Evolutionary conservation across 2,113 vertebrate species (phyloP).

Genomic region (Neomonachus schauinslandi): DNA sequence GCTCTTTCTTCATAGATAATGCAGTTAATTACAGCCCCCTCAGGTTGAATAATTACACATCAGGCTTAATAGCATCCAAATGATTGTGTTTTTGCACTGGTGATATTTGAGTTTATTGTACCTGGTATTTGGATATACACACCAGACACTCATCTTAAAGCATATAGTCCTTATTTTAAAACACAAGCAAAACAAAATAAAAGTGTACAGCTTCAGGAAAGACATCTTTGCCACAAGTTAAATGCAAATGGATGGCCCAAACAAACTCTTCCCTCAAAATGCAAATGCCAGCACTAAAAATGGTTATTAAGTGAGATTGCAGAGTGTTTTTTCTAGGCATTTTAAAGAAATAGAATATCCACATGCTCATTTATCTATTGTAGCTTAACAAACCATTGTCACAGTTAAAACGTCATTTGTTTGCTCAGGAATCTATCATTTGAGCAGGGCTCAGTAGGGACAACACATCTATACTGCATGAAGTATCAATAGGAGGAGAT

Average conservation of each 20-base stretch:
- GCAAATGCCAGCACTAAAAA: not conserved
- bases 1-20: not conserved
- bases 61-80: not conserved
- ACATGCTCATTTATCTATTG: not conserved
- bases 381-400: not conserved
- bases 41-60: not conserved
- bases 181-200: not conserved
- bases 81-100: not conserved
- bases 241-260: not conserved
- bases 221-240: not conserved
- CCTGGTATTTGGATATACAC: not conserved
- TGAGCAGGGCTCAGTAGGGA: not conserved
- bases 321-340: not conserved
- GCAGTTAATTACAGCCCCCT: not conserved
- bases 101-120: not conserved
- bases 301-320: not conserved
- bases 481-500: not conserved
- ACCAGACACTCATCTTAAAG: not conserved
- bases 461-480: not conserved
- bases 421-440: not conserved
- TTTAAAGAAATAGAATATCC: constrained; percentile 13
- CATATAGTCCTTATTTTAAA: not conserved
- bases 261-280: not conserved
- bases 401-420: not conserved
- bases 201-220: not conserved